phyloP scores from a whole-genome alignment of 2,888 invertebrate species.

The Callimorpha dominula region DNA sequence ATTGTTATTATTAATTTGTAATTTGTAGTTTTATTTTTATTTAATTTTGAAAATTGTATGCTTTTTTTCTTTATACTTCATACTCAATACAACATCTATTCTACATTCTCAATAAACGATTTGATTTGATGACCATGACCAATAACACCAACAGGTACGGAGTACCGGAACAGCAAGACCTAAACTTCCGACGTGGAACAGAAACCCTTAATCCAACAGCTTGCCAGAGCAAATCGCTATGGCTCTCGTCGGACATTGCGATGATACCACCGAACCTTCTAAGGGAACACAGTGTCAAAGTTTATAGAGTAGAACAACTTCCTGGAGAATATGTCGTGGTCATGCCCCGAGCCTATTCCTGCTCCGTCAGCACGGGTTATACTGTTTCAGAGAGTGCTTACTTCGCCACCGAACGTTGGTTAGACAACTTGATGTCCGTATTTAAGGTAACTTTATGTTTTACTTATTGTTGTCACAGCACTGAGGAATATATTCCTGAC shows the following conservation, averaged over 20 bases:
- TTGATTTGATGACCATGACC: not conserved
- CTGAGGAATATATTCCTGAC: too few relatives aligned
- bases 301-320: slow-evolving; percentile 93
- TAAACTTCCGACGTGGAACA: slow-evolving; percentile 91
- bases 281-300: slow-evolving; percentile 91
- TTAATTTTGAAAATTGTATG: too few relatives aligned
- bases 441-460: slow-evolving; percentile 86
- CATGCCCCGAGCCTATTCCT: slow-evolving; percentile 94
- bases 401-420: slow-evolving; percentile 94
- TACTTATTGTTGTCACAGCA: not conserved
- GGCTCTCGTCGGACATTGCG: slow-evolving; percentile 96
- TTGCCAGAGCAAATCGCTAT: slow-evolving; percentile 93
- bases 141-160: slow-evolving; percentile 87
- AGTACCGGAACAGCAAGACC: slow-evolving; percentile 92
- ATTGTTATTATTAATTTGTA: too few relatives aligned
- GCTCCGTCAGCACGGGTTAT: slow-evolving; percentile 95
- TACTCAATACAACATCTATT: too few relatives aligned
- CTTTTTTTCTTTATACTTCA: too few relatives aligned
- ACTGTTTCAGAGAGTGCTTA: slow-evolving; percentile 97
- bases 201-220: slow-evolving; percentile 92
- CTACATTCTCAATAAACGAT: too few relatives aligned
- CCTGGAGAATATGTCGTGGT: slow-evolving; percentile 96
- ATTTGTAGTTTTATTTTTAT: too few relatives aligned
- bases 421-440: slow-evolving; percentile 90
- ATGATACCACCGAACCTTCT: slow-evolving; percentile 96